Conservation (phyloP, 2,888 invertebrate genomes). For the Limnephilus lunatus region DNA sequence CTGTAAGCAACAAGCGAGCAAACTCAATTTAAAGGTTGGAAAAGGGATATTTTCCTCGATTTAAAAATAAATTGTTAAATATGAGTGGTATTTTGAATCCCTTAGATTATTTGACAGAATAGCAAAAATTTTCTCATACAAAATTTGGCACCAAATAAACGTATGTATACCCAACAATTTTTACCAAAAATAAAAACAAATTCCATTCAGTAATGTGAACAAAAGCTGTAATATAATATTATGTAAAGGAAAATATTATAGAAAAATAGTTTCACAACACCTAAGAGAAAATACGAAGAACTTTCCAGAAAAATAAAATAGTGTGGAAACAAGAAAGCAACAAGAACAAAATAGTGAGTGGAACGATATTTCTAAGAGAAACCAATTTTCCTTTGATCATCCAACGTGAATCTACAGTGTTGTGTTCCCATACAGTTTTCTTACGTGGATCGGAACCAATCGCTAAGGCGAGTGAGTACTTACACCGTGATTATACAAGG, state of each 20-base stretch:
- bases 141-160: neutral
- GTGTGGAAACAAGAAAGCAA: neutral
- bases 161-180: neutral
- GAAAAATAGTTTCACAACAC: neutral
- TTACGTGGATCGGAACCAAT: neutral
- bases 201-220: too few relatives aligned
- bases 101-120: neutral
- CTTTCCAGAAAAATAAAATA: neutral
- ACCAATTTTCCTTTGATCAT: neutral
- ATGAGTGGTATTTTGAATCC: too few relatives aligned
- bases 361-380: neutral
- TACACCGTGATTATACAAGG: slow-evolving; percentile 30
- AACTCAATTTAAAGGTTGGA: too few relatives aligned
- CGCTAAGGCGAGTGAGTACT: neutral
- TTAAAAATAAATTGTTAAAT: too few relatives aligned
- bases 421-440: neutral
- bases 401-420: neutral
- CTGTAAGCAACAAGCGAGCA: too few relatives aligned
- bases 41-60: neutral
- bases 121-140: neutral
- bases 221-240: neutral
- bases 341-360: neutral
- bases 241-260: neutral
- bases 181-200: neutral
- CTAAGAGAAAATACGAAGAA: neutral